A percentile compares a stretch with the other conserved stretches of the same genome.
Evolutionary conservation across 2,888 invertebrate genomes (phyloP).

Genomic region (Strigamia maritima): DNA sequence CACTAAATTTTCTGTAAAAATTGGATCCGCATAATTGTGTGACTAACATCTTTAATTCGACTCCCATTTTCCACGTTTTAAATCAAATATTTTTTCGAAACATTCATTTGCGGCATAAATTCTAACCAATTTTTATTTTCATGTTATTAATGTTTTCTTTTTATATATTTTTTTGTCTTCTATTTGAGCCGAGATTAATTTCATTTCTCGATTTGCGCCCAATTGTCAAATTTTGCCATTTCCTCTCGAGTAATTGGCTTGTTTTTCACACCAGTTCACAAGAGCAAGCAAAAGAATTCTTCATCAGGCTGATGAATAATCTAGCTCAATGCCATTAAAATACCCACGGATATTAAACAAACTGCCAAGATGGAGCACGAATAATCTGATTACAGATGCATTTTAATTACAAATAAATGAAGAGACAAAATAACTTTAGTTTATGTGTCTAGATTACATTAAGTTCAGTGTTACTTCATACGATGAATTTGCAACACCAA

Average conservation of each 20-base stretch:
- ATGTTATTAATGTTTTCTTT: too few species aligned
- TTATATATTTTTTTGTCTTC: not conserved
- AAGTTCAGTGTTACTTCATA: slow-evolving; percentile 29
- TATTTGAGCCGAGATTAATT: slow-evolving; percentile 36
- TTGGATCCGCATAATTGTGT: too few species aligned
- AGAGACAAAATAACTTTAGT: slow-evolving; percentile 37
- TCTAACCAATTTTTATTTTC: not conserved
- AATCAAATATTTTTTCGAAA: not conserved
- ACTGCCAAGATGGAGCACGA: slow-evolving; percentile 33
- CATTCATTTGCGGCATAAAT: not conserved
- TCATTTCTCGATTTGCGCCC: slow-evolving; percentile 26
- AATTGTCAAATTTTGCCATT: slow-evolving; percentile 35
- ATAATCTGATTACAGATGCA: slow-evolving; percentile 39
- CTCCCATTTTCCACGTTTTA: too few species aligned
- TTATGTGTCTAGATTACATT: slow-evolving; percentile 39
- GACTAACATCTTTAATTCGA: too few species aligned
- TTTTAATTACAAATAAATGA: slow-evolving; percentile 41
- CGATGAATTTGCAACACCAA: not conserved
- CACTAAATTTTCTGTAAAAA: too few species aligned
- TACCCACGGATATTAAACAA: slow-evolving; percentile 40
- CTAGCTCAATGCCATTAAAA: slow-evolving; percentile 38
- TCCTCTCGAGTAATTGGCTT: slow-evolving; percentile 36
- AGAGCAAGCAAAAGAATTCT: slow-evolving; percentile 13
- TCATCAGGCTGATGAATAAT: slow-evolving; percentile 40
- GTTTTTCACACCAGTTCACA: slow-evolving; percentile 32